A percentile compares a stretch with the other conserved stretches of the same genome.
Evolutionary conservation across 2,113 vertebrate genomes (phyloP).

Genomic region (Corythaixoides concolor): DNA sequence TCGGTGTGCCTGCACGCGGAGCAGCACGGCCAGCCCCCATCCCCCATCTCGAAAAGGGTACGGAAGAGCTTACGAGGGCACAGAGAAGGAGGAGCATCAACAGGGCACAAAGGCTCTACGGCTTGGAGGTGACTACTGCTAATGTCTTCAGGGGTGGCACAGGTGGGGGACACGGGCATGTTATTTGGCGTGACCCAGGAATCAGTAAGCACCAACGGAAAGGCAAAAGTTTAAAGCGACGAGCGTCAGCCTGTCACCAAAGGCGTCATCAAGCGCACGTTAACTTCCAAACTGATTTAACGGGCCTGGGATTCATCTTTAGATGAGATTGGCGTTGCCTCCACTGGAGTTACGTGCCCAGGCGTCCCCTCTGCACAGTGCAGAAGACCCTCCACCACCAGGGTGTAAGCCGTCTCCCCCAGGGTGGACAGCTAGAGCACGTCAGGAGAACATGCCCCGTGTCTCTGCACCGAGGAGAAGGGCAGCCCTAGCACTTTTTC

Average conservation of each 20-base stretch:
- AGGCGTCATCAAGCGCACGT: neutral
- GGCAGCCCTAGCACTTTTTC: neutral
- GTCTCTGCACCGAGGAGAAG: neutral
- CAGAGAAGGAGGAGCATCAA: neutral
- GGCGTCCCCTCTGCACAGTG: neutral
- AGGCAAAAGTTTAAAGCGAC: too few relatives aligned
- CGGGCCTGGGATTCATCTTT: neutral
- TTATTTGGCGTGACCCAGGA: too few relatives aligned
- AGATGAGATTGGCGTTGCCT: neutral
- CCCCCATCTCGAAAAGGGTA: neutral
- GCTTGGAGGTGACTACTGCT: too few relatives aligned
- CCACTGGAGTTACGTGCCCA: neutral
- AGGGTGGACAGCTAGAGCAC: neutral
- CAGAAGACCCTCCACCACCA: neutral
- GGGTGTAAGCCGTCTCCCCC: neutral
- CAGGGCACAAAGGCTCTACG: too few relatives aligned
- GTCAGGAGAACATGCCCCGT: rapidly evolving
- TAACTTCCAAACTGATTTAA: neutral
- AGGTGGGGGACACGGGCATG: too few relatives aligned
- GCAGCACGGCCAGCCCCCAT: rapidly evolving
- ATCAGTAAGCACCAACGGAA: too few relatives aligned
- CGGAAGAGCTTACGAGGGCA: neutral
- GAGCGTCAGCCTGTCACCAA: neutral
- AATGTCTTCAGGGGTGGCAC: too few relatives aligned
- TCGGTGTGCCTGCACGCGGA: rapidly evolving